Evolutionary conservation across 2,888 invertebrate species (phyloP), one percentile per base, ranked within the genome.

Genomic region (Ernsta delagoae): DNA sequence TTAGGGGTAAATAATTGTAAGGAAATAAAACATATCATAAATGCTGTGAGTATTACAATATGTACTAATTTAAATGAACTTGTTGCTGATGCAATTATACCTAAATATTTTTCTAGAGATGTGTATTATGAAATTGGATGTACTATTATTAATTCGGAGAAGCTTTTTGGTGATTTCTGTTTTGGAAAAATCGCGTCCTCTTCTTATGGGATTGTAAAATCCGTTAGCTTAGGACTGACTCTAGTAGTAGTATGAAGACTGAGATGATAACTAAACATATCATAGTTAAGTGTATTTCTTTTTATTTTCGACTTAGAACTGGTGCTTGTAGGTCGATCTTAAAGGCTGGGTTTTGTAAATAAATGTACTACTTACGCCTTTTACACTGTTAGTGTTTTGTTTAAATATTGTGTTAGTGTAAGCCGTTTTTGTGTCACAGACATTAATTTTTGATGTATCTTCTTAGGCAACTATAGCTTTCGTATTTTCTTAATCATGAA

Each of bases 1-100:
- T 78, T 90, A 90, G 83, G 82, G 85, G 81, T 90, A 90, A 80
- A 84, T 91, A 87, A 77, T 74, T 79, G 63, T 92, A 92, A 89
- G 83, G 77, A 84, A 91, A 90, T 82, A 81, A 90, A 83, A 92
- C 92, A 93, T 93, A 93, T 93, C 92, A 87, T 89, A 81, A 85
- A 93, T 84, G 93, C 93, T 93, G 93, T 93, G 93, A 93, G 88
- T 88, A 91, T 89, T 90, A 93, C 93, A 92, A 92, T 92, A 93
- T 92, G 81, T 90, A 86, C 83, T 92, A 84, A 90, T 88, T 88
- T 88, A 85, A 91, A 89, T 87, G 83, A 85, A 88, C 89, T 89
- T 83, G 88, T 92, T 90, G 90, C 89, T 86, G 83, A 89, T 85
- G 91, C 86, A 86, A 86, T 88, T 85, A 87, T 89, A 92, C 87